Evolutionary conservation across 2,113 vertebrate genomes (phyloP).

Genomic region (Toxostoma redivivum): DNA sequence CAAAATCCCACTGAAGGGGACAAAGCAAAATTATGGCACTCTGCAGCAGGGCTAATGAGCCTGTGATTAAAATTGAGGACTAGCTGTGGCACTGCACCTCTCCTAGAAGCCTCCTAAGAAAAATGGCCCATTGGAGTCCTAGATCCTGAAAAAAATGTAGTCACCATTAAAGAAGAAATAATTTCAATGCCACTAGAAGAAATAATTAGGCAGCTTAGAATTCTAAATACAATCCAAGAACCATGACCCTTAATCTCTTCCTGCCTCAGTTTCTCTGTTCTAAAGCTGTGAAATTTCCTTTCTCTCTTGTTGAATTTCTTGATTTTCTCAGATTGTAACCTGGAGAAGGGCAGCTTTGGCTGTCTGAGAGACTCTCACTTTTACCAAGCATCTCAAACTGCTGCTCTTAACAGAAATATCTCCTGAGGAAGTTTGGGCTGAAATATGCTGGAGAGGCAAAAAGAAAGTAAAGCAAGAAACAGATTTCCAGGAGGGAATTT

Average conservation of each 20-base stretch:
- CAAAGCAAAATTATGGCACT: slow-evolving; percentile 22
- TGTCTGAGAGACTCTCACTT: not conserved
- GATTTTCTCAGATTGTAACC: not conserved
- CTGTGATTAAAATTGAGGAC: slow-evolving; percentile 15
- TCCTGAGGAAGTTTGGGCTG: not conserved
- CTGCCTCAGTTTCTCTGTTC: not conserved
- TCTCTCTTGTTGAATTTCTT: not conserved
- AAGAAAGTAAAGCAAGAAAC: not conserved
- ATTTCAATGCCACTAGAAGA: not conserved
- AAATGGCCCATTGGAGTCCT: not conserved
- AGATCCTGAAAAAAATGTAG: not conserved
- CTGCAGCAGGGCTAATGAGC: slow-evolving; percentile 24
- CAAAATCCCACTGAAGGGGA: not conserved
- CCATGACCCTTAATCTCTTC: not conserved
- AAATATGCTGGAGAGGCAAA: not conserved
- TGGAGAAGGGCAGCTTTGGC: not conserved
- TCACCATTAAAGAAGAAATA: not conserved
- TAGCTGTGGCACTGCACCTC: not conserved
- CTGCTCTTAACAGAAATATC: not conserved
- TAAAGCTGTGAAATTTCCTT: not conserved
- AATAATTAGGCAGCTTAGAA: not conserved
- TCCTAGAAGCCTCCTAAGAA: not conserved
- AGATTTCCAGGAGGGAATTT: not conserved
- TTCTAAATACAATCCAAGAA: not conserved
- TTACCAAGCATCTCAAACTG: not conserved